Percentiles rank a stretch among this genome's conserved stretches.
Conservation (phyloP, 2,797 vertebrate genomes). For the Pipistrellus kuhlii region DNA sequence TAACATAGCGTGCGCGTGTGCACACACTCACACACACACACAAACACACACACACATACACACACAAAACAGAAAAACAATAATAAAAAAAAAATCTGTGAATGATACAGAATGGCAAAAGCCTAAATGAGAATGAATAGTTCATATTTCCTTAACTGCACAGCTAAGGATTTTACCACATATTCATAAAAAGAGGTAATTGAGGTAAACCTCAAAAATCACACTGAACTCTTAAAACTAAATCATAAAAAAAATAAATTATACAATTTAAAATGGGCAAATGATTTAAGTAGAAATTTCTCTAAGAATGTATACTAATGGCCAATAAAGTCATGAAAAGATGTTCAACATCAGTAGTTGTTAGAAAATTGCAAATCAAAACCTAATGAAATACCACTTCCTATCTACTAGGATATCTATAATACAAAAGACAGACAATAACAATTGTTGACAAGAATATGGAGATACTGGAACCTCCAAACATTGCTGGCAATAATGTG, state of each 20-base stretch:
- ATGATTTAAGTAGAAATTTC: neutral
- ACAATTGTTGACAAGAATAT: neutral
- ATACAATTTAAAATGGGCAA: neutral
- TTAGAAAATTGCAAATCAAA: neutral
- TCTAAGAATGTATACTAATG: neutral
- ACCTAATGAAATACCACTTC: neutral
- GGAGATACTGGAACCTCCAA: neutral
- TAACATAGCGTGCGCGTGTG: neutral
- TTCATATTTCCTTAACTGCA: constrained; percentile 8
- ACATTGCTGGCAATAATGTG: neutral
- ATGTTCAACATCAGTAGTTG: neutral
- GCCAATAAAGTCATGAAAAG: neutral
- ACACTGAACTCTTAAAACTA: constrained; percentile 7
- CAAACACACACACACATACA: neutral
- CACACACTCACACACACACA: too few species aligned
- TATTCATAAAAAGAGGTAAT: constrained; percentile 9
- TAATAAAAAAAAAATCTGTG: neutral
- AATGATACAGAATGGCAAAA: neutral
- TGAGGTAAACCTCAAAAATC: constrained; percentile 62
- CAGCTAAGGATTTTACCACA: constrained; percentile 1
- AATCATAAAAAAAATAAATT: neutral
- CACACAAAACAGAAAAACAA: neutral
- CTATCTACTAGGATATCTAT: neutral
- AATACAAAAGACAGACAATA: constrained; percentile 13
- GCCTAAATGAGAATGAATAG: neutral